phyloP scores from a whole-genome alignment of 2,888 invertebrate genomes.

The Eulithis prunata region DNA sequence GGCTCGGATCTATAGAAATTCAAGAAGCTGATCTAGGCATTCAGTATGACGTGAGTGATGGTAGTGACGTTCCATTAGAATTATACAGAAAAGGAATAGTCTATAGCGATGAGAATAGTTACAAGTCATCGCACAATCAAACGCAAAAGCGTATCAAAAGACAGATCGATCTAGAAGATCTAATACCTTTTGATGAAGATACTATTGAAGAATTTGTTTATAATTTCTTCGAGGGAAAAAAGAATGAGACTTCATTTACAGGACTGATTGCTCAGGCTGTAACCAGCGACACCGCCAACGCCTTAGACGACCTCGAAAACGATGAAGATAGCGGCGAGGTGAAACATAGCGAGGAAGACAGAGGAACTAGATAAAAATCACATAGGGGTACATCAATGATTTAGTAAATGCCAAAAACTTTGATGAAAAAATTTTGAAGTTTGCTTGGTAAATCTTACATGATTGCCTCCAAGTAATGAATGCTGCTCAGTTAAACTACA shows the following conservation, averaged over 20 bases:
- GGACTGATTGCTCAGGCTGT: slow-evolving; percentile 72
- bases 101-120: slow-evolving; percentile 77
- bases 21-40: slow-evolving; percentile 84
- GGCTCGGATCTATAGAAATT: slow-evolving; percentile 80
- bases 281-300: slow-evolving; percentile 63
- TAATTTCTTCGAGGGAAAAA: slow-evolving; percentile 67
- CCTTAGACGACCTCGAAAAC: slow-evolving; percentile 61
- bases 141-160: slow-evolving; percentile 60
- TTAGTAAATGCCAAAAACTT: slow-evolving; percentile 62
- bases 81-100: slow-evolving; percentile 86
- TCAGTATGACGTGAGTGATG: slow-evolving; percentile 84
- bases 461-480: slow-evolving; percentile 6
- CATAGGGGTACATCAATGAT: slow-evolving; percentile 23
- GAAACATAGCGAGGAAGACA: slow-evolving; percentile 56
- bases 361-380: slow-evolving; percentile 46
- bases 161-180: slow-evolving; percentile 72
- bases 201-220: slow-evolving; percentile 72
- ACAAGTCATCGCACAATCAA: slow-evolving; percentile 50
- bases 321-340: slow-evolving; percentile 54
- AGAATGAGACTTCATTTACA: slow-evolving; percentile 71
- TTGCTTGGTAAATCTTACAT: slow-evolving; percentile 12
- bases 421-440: slow-evolving; percentile 45
- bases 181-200: slow-evolving; percentile 75
- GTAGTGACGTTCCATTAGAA: slow-evolving; percentile 79
- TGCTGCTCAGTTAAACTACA: slow-evolving; percentile 1